Base-by-base conservation (phyloP, 2,888 invertebrate species). In the Lypha dubia region DNA sequence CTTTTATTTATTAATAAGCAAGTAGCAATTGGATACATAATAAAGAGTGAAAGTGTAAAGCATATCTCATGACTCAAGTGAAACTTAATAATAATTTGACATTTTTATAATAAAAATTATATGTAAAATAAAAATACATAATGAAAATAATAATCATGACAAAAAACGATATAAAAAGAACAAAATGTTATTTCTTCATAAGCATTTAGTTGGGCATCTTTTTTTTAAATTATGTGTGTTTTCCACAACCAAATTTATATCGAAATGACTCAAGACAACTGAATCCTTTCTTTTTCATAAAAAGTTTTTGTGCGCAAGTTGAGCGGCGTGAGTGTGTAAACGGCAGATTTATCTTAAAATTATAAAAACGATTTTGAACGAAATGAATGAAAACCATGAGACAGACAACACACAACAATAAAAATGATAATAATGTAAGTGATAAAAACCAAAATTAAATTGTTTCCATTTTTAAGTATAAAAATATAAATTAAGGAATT, bases 81-180 rank as follows among this genome's bases (percentile, higher is more conserved):
- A 70, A 76, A 71, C 75, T 46, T 82, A 76, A 82, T 76, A 70
- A 75, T 41, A 51, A 65, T n/a, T 63, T 41, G 24, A 63, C 17
- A 1, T 35, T 24, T 71, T 58, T 58, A 5, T 28, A n/a, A 20
- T 38, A 17, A 46, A 63, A 32, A 49, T 58, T 17, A 41, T 22
- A 24, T 44, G 28, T 32, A 41, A 51, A 49, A 79, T 22, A 58
- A 51, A 56, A 56, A 60, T 51, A 68, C 49, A 68, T 53, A 15
- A 53, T 17, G 38, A 60, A 67, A 53, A n/a, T n/a, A 53, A 74
- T 44, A 62, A 62, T 74, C 44, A 53, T 62, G 46, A 67, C 49
- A 70, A 63, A 58, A 77, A n/a, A 53, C 53, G 46, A 67, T 38
- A 70, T 56, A 58, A 77, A n/a, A 56, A 5, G 38, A 75, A 81